phyloP scores from a whole-genome alignment of 2,888 invertebrate species.

The Ichneumoninae sp. region DNA sequence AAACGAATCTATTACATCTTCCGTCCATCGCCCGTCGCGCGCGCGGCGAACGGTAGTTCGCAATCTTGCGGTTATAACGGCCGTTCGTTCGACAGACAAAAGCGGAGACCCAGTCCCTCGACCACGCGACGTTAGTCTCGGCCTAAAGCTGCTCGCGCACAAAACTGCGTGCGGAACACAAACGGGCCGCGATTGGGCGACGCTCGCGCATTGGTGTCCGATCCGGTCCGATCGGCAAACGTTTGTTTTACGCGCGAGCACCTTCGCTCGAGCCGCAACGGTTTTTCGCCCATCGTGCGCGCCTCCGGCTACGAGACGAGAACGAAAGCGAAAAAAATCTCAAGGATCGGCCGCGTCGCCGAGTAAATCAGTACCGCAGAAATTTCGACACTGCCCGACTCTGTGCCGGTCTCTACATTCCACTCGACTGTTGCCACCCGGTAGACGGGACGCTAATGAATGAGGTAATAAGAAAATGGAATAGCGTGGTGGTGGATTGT shows the following conservation, averaged over 20 bases:
- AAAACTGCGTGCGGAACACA: too few species aligned
- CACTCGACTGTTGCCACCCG: slow-evolving; percentile 53
- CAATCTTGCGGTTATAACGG: neutral
- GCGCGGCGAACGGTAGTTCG: neutral
- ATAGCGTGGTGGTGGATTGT: slow-evolving; percentile 43
- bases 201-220: too few species aligned
- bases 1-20: slow-evolving; percentile 21
- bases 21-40: slow-evolving; percentile 14
- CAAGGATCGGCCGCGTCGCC: too few species aligned
- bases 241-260: too few species aligned
- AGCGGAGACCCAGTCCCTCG: slow-evolving; percentile 55
- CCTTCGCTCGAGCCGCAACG: neutral
- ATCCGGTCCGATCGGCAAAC: too few species aligned
- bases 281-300: neutral
- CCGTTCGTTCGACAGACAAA: neutral
- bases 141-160: neutral
- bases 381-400: neutral
- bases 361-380: neutral
- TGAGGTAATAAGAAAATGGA: slow-evolving; percentile 61
- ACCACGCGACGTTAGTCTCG: slow-evolving; percentile 60
- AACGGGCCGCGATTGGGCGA: too few species aligned
- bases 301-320: neutral
- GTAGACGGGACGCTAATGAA: slow-evolving; percentile 62
- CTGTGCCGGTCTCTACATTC: too few species aligned
- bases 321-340: neutral